phyloP scores from a whole-genome alignment of 64 coral and sea anemone genomes.

The Acropora yongei region DNA sequence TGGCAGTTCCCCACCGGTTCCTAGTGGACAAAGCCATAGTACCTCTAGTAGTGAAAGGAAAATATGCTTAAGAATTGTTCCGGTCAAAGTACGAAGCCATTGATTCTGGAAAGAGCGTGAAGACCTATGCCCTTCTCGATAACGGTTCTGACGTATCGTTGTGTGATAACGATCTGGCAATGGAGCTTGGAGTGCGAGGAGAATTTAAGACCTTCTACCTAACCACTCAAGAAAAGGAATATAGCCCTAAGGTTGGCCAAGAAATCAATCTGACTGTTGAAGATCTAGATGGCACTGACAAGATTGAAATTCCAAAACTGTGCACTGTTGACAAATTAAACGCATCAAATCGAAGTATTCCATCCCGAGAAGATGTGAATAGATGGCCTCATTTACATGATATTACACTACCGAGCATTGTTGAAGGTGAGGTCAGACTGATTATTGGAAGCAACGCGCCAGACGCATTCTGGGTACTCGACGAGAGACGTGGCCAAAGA shows the following conservation, averaged over 20 bases:
- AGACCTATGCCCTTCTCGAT: constrained; percentile 39
- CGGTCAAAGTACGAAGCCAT: constrained; percentile 3
- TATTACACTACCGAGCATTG: constrained; percentile 42
- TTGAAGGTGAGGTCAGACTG: constrained; percentile 44
- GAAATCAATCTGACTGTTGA: constrained; percentile 17
- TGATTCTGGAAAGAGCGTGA: background rate
- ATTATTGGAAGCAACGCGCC: constrained; percentile 68
- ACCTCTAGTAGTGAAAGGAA: no score
- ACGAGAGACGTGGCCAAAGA: no score
- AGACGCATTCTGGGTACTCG: constrained; percentile 79
- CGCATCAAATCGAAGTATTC: constrained; percentile 45
- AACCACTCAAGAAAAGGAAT: constrained; percentile 38
- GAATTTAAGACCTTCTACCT: background rate
- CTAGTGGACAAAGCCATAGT: no score
- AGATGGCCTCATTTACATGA: constrained; percentile 67
- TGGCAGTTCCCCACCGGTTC: no score
- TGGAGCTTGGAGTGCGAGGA: constrained; percentile 15
- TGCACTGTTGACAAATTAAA: constrained; percentile 58
- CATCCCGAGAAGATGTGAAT: background rate
- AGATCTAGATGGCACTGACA: constrained; percentile 26
- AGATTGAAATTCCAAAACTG: constrained; percentile 23
- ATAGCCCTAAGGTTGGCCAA: no score
- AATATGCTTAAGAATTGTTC: constrained; percentile 28
- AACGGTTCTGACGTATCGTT: constrained; percentile 40
- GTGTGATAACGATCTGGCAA: constrained; percentile 13